A percentile compares a stretch with the other conserved stretches of the same genome.
Evolutionary conservation across 2,113 vertebrate genomes (phyloP).

Genomic region (Corythornis madagascariensis): DNA sequence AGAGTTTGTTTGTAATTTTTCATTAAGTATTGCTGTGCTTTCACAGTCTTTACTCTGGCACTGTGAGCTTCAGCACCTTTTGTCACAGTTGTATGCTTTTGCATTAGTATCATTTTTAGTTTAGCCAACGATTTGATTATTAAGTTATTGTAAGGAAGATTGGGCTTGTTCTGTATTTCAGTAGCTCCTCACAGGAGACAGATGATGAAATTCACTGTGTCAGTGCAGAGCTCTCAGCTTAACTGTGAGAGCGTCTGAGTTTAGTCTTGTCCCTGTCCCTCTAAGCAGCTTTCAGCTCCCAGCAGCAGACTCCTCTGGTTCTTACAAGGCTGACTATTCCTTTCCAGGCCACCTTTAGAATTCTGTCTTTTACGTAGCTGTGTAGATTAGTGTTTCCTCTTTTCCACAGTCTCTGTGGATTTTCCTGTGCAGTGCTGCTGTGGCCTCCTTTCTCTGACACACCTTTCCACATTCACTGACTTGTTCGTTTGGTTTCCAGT

Average conservation of each 20-base stretch:
- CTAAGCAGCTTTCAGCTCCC: neutral
- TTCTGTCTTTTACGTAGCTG: neutral
- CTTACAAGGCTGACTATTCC: neutral
- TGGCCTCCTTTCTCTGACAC: constrained; percentile 9
- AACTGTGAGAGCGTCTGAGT: neutral
- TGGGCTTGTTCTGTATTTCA: neutral
- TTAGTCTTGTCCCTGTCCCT: neutral
- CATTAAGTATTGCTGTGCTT: neutral
- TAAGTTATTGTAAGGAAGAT: neutral
- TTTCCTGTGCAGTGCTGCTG: neutral
- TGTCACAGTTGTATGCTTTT: neutral
- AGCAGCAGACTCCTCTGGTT: neutral
- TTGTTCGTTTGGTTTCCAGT: neutral
- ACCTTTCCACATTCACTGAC: neutral
- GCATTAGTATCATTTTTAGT: neutral
- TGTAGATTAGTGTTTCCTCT: neutral
- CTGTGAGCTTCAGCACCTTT: neutral
- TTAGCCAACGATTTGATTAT: neutral
- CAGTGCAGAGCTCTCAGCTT: neutral
- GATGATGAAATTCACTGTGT: neutral
- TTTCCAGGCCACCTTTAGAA: neutral
- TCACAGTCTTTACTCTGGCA: neutral
- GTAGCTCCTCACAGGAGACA: neutral
- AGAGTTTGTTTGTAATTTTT: neutral
- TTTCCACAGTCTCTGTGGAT: neutral